Conservation (phyloP, 1,140 invertebrate genomes). For the Macrocentrus cingulum region DNA sequence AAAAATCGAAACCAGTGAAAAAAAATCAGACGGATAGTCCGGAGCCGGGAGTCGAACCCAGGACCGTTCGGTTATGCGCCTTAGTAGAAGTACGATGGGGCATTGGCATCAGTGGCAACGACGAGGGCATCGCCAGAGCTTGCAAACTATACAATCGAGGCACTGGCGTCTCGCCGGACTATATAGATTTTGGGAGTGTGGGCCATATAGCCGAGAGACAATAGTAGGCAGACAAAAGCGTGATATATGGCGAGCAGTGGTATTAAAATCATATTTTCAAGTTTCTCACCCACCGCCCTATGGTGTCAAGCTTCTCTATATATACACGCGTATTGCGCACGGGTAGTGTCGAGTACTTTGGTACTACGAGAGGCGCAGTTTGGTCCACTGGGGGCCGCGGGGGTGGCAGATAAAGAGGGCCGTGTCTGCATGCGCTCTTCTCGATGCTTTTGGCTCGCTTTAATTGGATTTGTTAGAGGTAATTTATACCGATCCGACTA, state of each 20-base stretch:
- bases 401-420: neutral
- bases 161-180: no score
- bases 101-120: no score
- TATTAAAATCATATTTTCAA: constrained; percentile 59
- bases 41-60: no score
- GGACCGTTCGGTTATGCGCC: no score
- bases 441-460: constrained; percentile 33
- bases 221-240: constrained; percentile 56
- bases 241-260: constrained; percentile 53
- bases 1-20: no score
- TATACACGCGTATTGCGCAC: neutral
- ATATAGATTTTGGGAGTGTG: constrained; percentile 34
- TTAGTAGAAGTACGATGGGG: no score
- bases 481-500: constrained; percentile 37
- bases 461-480: constrained; percentile 45
- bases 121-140: no score
- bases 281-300: constrained; percentile 27
- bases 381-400: no score
- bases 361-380: neutral
- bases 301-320: neutral
- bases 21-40: no score
- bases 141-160: no score
- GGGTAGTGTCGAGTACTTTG: constrained; percentile 5
- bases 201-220: constrained; percentile 45
- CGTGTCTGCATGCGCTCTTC: constrained; percentile 11